These are phyloP conservation scores for Cygnus buccinator DNA, from an alignment of 2,113 vertebrate genomes.

Conservation along the genomic window DNA sequence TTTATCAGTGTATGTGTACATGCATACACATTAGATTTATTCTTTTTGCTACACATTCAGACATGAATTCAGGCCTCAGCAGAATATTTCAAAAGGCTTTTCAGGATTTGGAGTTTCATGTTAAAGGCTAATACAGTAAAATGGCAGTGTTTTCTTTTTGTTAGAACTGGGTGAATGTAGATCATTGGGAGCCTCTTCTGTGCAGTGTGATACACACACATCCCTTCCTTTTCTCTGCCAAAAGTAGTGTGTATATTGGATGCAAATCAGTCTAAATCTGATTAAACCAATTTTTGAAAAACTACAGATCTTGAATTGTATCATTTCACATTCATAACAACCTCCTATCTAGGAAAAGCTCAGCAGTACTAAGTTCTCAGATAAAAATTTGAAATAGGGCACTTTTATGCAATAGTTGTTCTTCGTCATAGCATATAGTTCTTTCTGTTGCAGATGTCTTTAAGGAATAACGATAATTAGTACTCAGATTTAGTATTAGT, in stretches of 20 bases:
- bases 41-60: background rate
- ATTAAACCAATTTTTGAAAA: background rate
- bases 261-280: background rate
- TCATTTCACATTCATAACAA: background rate
- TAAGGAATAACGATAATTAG: background rate
- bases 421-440: background rate
- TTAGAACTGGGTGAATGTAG: background rate
- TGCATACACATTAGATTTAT: background rate
- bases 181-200: background rate
- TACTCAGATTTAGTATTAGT: background rate
- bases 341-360: no score
- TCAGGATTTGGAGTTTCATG: background rate
- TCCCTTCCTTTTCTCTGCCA: background rate
- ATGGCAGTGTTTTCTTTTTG: background rate
- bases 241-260: background rate
- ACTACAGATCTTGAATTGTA: background rate
- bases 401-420: background rate
- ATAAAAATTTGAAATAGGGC: background rate
- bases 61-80: background rate
- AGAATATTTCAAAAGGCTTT: background rate
- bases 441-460: background rate
- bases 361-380: background rate
- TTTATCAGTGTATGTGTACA: background rate
- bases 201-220: background rate
- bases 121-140: background rate